Conservation (phyloP, 1,140 invertebrate species). For the Monomorium pharaonis region DNA sequence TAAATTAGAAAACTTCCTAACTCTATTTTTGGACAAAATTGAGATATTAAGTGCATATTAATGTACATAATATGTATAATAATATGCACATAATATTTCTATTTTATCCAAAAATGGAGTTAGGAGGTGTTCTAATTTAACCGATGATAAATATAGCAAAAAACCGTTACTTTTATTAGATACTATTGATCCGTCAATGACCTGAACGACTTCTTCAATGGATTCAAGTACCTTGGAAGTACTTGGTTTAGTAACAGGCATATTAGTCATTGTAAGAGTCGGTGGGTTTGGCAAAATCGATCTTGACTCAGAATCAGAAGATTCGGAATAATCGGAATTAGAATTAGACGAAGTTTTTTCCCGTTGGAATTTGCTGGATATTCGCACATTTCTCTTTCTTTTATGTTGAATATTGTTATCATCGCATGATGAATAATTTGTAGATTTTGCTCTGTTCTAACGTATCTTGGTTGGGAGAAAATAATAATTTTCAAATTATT, state of each 20-base stretch:
- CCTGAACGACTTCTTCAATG: background rate
- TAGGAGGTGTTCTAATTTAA: no score
- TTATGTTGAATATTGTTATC: background rate
- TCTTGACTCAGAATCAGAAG: no score
- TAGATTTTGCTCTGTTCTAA: background rate
- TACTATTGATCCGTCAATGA: background rate
- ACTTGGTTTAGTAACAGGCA: background rate
- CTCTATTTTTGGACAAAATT: no score
- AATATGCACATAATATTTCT: no score
- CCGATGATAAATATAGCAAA: no score
- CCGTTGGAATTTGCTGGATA: background rate
- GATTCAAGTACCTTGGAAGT: background rate
- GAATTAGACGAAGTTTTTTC: background rate
- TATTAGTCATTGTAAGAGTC: background rate
- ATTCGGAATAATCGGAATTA: background rate
- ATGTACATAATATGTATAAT: no score
- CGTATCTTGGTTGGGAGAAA: background rate
- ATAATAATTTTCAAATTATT: background rate
- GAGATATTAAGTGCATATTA: no score
- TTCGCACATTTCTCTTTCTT: background rate
- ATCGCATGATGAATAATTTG: slow-evolving; percentile 1
- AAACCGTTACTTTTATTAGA: no score
- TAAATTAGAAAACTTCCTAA: background rate
- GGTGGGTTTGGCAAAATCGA: background rate
- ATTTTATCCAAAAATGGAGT: no score